Conservation (phyloP, 1,140 invertebrate species). For the Oryzaephilus surinamensis region DNA sequence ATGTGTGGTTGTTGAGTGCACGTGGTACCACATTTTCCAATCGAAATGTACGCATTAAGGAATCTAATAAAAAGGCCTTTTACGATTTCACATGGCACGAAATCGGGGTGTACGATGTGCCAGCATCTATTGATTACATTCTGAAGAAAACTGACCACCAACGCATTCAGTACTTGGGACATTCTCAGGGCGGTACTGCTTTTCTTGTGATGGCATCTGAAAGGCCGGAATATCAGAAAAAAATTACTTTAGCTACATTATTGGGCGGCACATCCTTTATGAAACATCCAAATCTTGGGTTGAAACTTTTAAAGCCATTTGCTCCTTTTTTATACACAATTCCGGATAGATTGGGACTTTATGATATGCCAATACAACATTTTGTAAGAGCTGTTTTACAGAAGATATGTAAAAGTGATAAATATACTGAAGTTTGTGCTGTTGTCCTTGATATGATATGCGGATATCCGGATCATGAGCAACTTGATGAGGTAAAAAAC, state of each 20-base stretch:
- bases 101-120: constrained; percentile 51
- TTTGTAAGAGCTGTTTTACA: too few species aligned
- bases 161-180: constrained; percentile 5
- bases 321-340: too few species aligned
- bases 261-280: neutral
- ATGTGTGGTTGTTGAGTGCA: constrained; percentile 63
- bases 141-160: constrained; percentile 37
- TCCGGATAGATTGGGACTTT: too few species aligned
- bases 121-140: constrained; percentile 48
- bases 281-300: too few species aligned
- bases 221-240: neutral
- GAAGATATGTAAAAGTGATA: too few species aligned
- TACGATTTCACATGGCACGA: constrained; percentile 62
- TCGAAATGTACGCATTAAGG: too few species aligned
- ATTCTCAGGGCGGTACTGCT: constrained; percentile 5
- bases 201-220: too few species aligned
- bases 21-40: constrained; percentile 53
- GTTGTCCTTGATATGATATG: too few species aligned
- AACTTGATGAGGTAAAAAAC: neutral
- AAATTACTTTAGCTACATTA: neutral
- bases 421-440: too few species aligned
- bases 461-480: neutral
- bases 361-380: too few species aligned
- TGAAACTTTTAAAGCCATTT: too few species aligned
- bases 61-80: too few species aligned